Evolutionary conservation across 2,888 invertebrate species (phyloP).

Genomic region (Leptinotarsa tumamoca): DNA sequence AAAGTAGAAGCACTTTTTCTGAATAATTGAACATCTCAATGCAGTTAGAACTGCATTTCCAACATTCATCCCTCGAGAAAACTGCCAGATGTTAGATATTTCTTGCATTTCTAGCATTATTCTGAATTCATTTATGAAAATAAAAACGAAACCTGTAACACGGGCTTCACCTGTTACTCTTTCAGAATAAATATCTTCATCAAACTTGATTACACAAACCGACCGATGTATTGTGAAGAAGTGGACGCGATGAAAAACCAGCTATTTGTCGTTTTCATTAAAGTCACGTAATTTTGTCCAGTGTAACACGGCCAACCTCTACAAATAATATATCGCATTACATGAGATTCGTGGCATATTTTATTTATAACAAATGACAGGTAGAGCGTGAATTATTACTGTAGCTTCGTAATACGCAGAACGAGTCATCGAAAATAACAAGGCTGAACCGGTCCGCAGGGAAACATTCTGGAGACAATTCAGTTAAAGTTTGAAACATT

Average conservation of each 20-base stretch:
- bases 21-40: neutral
- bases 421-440: neutral
- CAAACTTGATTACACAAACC: neutral
- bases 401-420: neutral
- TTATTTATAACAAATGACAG: slow-evolving; percentile 16
- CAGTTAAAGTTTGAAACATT: neutral
- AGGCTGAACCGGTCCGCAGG: too few relatives aligned
- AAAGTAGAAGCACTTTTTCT: neutral
- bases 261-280: slow-evolving; percentile 20
- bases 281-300: slow-evolving; percentile 26
- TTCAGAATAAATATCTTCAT: slow-evolving; percentile 13
- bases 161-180: neutral
- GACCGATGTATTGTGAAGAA: slow-evolving; percentile 2
- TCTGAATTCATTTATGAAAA: slow-evolving; percentile 10
- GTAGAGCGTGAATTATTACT: slow-evolving; percentile 9
- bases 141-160: neutral
- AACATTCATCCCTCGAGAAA: neutral
- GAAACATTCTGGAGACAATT: too few relatives aligned
- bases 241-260: slow-evolving; percentile 4
- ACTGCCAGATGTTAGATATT: neutral
- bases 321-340: slow-evolving; percentile 17
- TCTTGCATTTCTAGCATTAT: neutral
- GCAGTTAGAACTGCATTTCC: neutral
- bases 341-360: slow-evolving; percentile 20
- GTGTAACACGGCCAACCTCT: slow-evolving; percentile 8